These are phyloP conservation scores for Pachyrhynchus sulphureomaculatus DNA, from an alignment of 1,140 invertebrate species.

Conservation along the genomic window DNA sequence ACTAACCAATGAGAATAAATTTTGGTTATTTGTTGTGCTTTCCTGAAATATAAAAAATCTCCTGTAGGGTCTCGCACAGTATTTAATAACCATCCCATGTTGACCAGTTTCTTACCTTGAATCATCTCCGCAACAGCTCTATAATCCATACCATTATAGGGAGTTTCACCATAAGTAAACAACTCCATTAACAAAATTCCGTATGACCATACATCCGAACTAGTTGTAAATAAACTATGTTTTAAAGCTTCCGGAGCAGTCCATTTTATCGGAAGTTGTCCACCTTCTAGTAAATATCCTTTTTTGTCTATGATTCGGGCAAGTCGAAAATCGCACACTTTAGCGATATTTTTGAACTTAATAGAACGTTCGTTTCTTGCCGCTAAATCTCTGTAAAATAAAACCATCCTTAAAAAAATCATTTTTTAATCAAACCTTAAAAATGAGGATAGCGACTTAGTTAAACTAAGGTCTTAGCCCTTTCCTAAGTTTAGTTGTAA, in stretches of 20 bases:
- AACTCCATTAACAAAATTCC: conserved; percentile 1
- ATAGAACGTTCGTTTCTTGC: conserved; percentile 5
- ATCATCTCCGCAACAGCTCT: no score
- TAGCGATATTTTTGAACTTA: not conserved
- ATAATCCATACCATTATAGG: not conserved
- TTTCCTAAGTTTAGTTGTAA: no score
- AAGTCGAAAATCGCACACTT: not conserved
- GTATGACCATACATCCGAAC: conserved; percentile 6
- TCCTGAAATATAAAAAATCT: no score
- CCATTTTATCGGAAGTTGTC: conserved; percentile 2
- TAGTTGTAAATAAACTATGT: not conserved
- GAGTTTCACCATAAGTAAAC: not conserved
- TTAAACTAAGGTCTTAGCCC: no score
- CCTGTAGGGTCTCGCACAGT: no score
- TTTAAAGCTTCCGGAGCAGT: not conserved
- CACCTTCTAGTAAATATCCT: not conserved
- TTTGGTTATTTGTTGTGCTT: no score
- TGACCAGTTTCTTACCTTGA: no score
- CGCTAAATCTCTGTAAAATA: conserved; percentile 1
- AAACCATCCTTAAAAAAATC: no score
- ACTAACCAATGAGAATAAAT: no score
- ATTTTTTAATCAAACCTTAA: no score
- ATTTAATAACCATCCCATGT: no score
- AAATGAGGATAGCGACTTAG: no score
- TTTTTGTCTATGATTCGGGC: not conserved